Conservation (phyloP, 2,888 invertebrate species). For the Altica lythri region DNA sequence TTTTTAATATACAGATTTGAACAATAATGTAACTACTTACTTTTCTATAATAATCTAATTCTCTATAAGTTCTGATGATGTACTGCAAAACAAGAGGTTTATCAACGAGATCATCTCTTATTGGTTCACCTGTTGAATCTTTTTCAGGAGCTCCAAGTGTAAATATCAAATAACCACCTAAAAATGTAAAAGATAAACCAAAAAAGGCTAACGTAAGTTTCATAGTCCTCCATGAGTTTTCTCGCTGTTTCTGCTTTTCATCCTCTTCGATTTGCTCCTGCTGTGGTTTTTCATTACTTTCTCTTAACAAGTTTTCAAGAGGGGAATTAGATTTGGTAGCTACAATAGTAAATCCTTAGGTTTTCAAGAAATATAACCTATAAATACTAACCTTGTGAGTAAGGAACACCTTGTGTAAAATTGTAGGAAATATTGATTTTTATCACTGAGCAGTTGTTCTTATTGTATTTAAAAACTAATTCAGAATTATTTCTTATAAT, state of each 20-base stretch:
- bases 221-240: slow-evolving; percentile 53
- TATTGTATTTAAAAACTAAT: slow-evolving; percentile 26
- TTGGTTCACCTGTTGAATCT: slow-evolving; percentile 72
- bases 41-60: slow-evolving; percentile 50
- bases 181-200: slow-evolving; percentile 65
- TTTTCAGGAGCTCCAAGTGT: slow-evolving; percentile 75
- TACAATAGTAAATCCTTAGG: slow-evolving; percentile 6
- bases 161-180: slow-evolving; percentile 66
- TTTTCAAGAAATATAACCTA: slow-evolving; percentile 26
- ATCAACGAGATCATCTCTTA: slow-evolving; percentile 76
- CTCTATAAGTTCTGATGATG: slow-evolving; percentile 64
- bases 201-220: slow-evolving; percentile 56
- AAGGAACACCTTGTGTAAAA: slow-evolving; percentile 30
- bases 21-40: neutral
- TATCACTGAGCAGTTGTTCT: slow-evolving; percentile 30
- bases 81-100: slow-evolving; percentile 72
- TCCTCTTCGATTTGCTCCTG: slow-evolving; percentile 43
- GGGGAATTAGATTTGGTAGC: slow-evolving; percentile 39
- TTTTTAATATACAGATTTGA: too few species aligned
- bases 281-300: slow-evolving; percentile 33
- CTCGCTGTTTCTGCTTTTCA: slow-evolving; percentile 45
- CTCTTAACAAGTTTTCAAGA: slow-evolving; percentile 43
- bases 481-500: slow-evolving; percentile 37
- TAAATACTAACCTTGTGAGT: slow-evolving; percentile 26
- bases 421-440: slow-evolving; percentile 33